These are phyloP conservation scores for Marcusenius ussheri DNA, from an alignment of 2,113 vertebrate species.

Conservation along the genomic window DNA sequence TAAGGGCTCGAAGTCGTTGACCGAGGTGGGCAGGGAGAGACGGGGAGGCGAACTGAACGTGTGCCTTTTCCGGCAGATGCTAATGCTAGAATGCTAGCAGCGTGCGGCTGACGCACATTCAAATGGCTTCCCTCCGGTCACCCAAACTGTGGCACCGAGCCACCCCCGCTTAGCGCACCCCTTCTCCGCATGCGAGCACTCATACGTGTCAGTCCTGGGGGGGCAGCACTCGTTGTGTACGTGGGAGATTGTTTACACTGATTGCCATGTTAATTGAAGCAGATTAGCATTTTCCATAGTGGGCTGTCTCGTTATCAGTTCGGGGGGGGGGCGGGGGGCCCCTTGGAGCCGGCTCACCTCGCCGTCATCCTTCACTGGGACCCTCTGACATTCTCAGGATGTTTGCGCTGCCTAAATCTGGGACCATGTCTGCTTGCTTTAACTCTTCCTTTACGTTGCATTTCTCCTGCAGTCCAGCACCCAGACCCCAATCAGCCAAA, in stretches of 20 bases:
- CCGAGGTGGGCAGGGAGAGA: not conserved
- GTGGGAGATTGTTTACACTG: not conserved
- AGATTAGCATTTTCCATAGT: not conserved
- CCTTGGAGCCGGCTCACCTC: not conserved
- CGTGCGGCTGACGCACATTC: not conserved
- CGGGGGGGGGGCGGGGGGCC: not conserved
- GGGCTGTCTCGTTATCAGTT: not conserved
- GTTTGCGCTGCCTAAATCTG: not conserved
- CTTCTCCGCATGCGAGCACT: not conserved
- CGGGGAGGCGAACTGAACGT: not conserved
- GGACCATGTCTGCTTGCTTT: not conserved
- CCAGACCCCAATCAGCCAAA: conserved; percentile 88
- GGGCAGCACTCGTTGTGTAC: not conserved
- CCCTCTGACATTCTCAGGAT: not conserved
- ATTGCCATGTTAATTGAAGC: not conserved
- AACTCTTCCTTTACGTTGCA: not conserved
- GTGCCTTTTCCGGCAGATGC: not conserved
- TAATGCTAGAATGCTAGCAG: not conserved
- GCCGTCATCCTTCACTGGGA: not conserved
- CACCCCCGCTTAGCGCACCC: not conserved
- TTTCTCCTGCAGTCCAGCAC: conserved; percentile 71
- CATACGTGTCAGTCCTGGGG: not conserved
- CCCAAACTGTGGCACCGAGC: not conserved
- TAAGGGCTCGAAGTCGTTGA: not conserved
- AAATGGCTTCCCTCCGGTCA: not conserved